Evolutionary conservation across 2,888 invertebrate genomes (phyloP), one percentile per base, ranked within the genome.

Genomic region (Luffia ferchaultella): DNA sequence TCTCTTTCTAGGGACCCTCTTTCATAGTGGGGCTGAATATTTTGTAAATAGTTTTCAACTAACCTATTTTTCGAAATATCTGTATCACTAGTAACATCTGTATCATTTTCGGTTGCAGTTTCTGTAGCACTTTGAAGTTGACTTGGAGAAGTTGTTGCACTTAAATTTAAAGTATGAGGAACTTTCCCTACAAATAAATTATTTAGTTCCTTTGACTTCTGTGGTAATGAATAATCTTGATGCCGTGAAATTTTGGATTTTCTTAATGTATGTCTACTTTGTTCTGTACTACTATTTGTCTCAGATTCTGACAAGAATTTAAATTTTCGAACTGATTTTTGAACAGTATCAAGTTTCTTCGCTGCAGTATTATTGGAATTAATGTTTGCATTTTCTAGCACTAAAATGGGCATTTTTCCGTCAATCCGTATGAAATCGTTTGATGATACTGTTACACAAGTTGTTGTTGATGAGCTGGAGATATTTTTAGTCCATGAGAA

Each of bases 401-500:
- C 61, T 0, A 80, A 15, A 0, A 73, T n/a, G 0, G 78, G 78
- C 15, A 78, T 3, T 56, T 73, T 79, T 0, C 70, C 72, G 51
- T 77, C 65, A 15, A 76, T 64, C 3, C 65, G 58, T 2, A 75
- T 63, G 46, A 73, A 62, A 49, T 77, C 76, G 1, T 60, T 62
- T 0, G 69, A 65, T 1, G 55, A 51, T 0, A 73, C 73, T 0
- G 72, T 68, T 1, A 72, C 20, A 47, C 65, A 69, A 1, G 73
- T 72, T 0, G 64, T 72, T 0, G 64, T 65, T 0, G 67, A 63
- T 0, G 76, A 73, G 41, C 65, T 68, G 0, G 77, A 76, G 51
- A 80, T 73, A 45, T 78, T 73, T 56, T 63, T 73, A 1, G 72
- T 73, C 78, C 79, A 82, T 0, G 77, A 77, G 0, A 67, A 55